phyloP scores from a whole-genome alignment of 2,797 vertebrate genomes.

The Ispidina picta region DNA sequence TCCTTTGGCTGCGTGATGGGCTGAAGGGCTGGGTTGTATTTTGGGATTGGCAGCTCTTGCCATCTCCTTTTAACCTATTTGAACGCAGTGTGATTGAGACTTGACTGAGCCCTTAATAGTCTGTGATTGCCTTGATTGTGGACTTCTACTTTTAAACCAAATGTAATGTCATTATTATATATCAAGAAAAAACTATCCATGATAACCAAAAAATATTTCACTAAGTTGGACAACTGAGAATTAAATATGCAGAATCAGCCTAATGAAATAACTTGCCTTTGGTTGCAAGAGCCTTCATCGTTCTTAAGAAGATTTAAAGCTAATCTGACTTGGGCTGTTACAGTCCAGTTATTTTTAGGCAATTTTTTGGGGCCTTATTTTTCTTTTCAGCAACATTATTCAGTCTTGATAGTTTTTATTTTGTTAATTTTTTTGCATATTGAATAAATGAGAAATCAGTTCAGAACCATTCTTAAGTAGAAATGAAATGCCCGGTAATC shows the following conservation, averaged over 20 bases:
- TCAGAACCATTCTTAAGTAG: constrained; percentile 63
- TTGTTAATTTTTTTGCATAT: constrained; percentile 44
- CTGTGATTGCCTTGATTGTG: constrained; percentile 45
- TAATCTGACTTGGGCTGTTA: constrained; percentile 58
- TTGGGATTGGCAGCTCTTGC: constrained; percentile 41
- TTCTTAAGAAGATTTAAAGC: constrained; percentile 64
- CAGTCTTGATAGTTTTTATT: constrained; percentile 41
- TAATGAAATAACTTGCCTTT: constrained; percentile 66
- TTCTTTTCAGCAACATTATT: constrained; percentile 44
- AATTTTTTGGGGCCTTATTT: background rate
- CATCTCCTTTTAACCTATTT: constrained; percentile 7
- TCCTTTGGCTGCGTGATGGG: background rate
- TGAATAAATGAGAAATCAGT: constrained; percentile 60
- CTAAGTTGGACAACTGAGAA: constrained; percentile 29
- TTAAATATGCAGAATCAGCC: constrained; percentile 51
- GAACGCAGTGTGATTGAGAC: constrained; percentile 11
- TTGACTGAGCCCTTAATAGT: constrained; percentile 28
- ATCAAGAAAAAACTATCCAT: background rate
- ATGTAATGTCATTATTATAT: constrained; percentile 5
- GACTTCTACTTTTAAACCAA: constrained; percentile 39
- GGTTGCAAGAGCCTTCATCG: constrained; percentile 40
- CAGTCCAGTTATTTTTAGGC: constrained; percentile 7
- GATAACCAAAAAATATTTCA: constrained; percentile 33
- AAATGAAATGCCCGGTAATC: constrained; percentile 61
- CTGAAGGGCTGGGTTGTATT: constrained; percentile 23